Conservation (phyloP, 2,113 vertebrate genomes). For the Hymenochirus boettgeri region DNA sequence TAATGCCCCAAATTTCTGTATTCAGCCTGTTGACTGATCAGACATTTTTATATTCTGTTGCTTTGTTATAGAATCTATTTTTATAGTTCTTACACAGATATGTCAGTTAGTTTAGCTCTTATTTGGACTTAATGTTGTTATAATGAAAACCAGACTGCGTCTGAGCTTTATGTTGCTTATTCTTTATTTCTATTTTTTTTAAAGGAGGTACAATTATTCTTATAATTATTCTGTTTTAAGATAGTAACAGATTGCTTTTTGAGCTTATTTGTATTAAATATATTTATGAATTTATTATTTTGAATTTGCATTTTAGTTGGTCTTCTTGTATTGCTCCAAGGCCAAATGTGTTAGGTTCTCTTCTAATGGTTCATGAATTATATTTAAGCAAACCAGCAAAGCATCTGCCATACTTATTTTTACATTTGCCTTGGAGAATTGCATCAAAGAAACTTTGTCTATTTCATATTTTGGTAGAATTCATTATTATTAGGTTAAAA, state of each 20-base stretch:
- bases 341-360: constrained; percentile 9
- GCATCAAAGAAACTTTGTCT: neutral
- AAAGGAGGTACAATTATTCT: too few species aligned
- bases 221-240: too few species aligned
- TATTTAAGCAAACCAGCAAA: constrained; percentile 2
- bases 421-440: neutral
- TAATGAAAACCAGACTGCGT: too few species aligned
- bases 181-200: too few species aligned
- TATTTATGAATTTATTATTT: constrained; percentile 12
- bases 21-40: too few species aligned
- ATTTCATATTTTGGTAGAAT: neutral
- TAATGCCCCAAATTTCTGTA: too few species aligned
- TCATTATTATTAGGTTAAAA: neutral
- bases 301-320: constrained; percentile 1
- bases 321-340: constrained; percentile 4
- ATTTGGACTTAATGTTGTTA: too few species aligned
- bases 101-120: too few species aligned
- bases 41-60: too few species aligned
- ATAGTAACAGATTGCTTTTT: neutral
- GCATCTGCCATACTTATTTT: constrained; percentile 3
- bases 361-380: constrained; percentile 7
- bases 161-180: too few species aligned
- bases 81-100: too few species aligned
- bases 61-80: too few species aligned
- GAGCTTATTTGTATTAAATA: constrained; percentile 7